A percentile compares a stretch with the other conserved stretches of the same genome.
phyloP scores from a whole-genome alignment of 2,113 vertebrate genomes.

The Petromus typicus region DNA sequence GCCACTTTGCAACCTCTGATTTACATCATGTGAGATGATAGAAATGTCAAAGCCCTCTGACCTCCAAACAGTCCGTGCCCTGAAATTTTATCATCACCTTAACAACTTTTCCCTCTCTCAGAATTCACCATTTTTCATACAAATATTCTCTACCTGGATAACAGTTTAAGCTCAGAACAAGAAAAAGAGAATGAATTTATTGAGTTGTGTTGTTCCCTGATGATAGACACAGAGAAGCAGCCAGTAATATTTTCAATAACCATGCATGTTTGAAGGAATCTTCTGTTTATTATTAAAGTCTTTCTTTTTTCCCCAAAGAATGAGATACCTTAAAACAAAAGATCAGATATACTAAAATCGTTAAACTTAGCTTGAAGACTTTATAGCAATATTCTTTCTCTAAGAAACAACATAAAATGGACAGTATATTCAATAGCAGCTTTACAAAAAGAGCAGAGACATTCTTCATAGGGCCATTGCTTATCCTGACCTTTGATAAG shows the following conservation, averaged over 20 bases:
- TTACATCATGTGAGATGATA: not conserved
- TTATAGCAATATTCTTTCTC: conserved; percentile 56
- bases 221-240: not conserved
- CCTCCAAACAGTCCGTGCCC: not conserved
- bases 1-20: not conserved
- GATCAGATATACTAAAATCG: conserved; percentile 58
- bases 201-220: conserved; percentile 9
- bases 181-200: not conserved
- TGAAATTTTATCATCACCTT: not conserved
- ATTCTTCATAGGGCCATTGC: conserved; percentile 41
- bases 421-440: conserved; percentile 44
- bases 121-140: not conserved
- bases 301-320: conserved; percentile 24
- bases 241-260: conserved; percentile 44
- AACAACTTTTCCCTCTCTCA: not conserved
- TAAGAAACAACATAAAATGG: conserved; percentile 48
- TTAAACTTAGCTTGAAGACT: conserved; percentile 60
- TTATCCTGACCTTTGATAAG: conserved; percentile 63
- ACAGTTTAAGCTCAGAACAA: not conserved
- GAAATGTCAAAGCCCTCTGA: not conserved
- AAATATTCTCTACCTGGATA: not conserved
- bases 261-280: conserved; percentile 12
- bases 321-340: conserved; percentile 51
- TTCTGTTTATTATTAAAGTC: conserved; percentile 58
- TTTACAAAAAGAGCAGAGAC: conserved; percentile 47